Percentiles rank a stretch among this genome's conserved stretches.
Conservation (phyloP, 2,113 vertebrate species). For the Aegypius monachus region DNA sequence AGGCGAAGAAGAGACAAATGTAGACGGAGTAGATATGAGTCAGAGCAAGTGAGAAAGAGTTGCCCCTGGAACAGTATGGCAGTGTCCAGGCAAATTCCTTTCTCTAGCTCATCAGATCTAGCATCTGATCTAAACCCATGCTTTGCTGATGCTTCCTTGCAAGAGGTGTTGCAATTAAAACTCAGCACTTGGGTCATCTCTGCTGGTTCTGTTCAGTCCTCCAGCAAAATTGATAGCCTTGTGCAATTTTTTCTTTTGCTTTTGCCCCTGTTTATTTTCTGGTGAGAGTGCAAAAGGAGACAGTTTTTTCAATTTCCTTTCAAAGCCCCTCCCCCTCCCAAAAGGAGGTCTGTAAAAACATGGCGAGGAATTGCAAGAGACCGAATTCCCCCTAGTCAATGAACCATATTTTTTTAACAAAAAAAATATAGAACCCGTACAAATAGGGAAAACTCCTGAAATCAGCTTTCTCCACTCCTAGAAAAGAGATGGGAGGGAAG, state of each 20-base stretch:
- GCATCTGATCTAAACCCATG: not conserved
- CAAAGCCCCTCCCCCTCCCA: not conserved
- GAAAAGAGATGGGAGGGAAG: not conserved
- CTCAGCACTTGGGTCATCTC: not conserved
- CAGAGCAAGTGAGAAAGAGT: constrained; percentile 7
- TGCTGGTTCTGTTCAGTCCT: not conserved
- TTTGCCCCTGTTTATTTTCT: not conserved
- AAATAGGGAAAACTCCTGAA: constrained; percentile 4
- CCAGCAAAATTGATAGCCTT: not conserved
- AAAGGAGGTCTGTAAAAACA: constrained; percentile 13
- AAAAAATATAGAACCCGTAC: not conserved
- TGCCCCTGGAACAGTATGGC: not conserved
- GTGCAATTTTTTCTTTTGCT: not conserved
- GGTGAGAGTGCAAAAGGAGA: not conserved
- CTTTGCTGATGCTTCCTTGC: not conserved
- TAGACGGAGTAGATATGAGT: not conserved
- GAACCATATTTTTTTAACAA: not conserved
- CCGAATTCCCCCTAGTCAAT: not conserved
- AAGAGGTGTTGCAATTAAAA: not conserved
- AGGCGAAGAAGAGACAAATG: not conserved
- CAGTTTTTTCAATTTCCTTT: not conserved
- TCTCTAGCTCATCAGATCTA: not conserved
- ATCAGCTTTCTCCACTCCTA: not conserved
- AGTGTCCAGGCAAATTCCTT: not conserved
- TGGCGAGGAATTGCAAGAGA: not conserved